Base-by-base conservation (phyloP, 2,113 vertebrate species). In the Chloropsis hardwickii region DNA sequence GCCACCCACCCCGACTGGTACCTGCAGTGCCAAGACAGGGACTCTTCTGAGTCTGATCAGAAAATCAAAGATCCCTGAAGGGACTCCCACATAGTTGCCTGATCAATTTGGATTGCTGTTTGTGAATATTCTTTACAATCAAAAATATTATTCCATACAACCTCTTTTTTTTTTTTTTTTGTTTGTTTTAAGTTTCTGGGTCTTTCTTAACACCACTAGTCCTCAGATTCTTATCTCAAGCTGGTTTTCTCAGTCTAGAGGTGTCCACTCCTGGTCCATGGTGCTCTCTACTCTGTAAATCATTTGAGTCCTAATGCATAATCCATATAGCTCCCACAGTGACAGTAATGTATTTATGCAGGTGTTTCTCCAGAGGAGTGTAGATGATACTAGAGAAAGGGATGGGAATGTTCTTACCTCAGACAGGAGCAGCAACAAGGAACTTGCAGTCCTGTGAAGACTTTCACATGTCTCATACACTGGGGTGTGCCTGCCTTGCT, bases 341-440 rank as follows among this genome's bases (percentile, higher is more conserved):
- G 79, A 54, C 84, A 79, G 15, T 6, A 13, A 47, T 42, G 33
- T 51, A 12, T 33, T 72, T 77, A 61, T 22, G 11, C 10, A 70
- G 45, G 11, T 8, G 4, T 73, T 85, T 92, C 16, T 73, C 35
- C 42, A 42, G 45, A 83, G 12, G 51, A 19, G 56, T 22, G 31
- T 6, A 48, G 22, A 42, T 35, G 16, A 40, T 21, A 40, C 14
- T 21, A 76, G 18, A 72, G 58, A 85, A 90, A 86, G 45, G 3
- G 10, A 31, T 21, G 28, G 40, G 60, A 72, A 48, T 39, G 0
- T 37, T 53, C 35, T 66, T 60, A 45, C 10, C 40, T 76, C 60
- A 53, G 64, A 66, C 14, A 54, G 9, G 16, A 33, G 37, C 1
- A 5, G 24, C 1, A 1, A 24, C 0, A 3, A 64, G 27, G 60